Conservation (phyloP, 2,888 invertebrate genomes). For the Drosophila pseudotalamancana region DNA sequence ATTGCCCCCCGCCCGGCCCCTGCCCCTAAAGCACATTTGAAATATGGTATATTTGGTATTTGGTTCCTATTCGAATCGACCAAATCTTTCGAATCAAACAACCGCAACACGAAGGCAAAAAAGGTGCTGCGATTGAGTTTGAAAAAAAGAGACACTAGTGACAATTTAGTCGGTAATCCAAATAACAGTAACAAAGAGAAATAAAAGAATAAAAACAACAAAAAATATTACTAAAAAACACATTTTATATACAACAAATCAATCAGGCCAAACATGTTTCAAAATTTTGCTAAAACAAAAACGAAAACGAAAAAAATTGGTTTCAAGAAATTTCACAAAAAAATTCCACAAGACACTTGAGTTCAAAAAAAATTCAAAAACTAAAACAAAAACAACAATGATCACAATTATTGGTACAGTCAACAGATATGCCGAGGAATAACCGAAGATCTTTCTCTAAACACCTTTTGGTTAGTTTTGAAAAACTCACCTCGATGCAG, state of each 20-base stretch:
- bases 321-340: slow-evolving; percentile 47
- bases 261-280: slow-evolving; percentile 85
- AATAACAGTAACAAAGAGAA: slow-evolving; percentile 37
- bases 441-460: background rate
- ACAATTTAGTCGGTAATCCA: slow-evolving; percentile 69
- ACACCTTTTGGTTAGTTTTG: slow-evolving; percentile 24
- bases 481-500: slow-evolving; percentile 31
- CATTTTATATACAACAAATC: slow-evolving; percentile 82
- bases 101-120: slow-evolving; percentile 66
- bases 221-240: slow-evolving; percentile 57
- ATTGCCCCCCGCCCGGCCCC: background rate
- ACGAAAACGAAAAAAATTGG: slow-evolving; percentile 67
- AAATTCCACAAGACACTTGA: slow-evolving; percentile 7
- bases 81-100: slow-evolving; percentile 40
- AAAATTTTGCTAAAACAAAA: slow-evolving; percentile 79
- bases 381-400: background rate
- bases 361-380: background rate
- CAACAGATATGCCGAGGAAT: slow-evolving; percentile 10
- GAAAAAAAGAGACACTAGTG: slow-evolving; percentile 85
- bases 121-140: slow-evolving; percentile 79
- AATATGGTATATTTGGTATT: slow-evolving; percentile 47
- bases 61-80: background rate
- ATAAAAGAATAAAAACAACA: slow-evolving; percentile 27
- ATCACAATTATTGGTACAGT: slow-evolving; percentile 21
- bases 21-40: slow-evolving; percentile 39